Evolutionary conservation across 2,888 invertebrate species (phyloP).

Genomic region (Hofmannophila pseudospretella): DNA sequence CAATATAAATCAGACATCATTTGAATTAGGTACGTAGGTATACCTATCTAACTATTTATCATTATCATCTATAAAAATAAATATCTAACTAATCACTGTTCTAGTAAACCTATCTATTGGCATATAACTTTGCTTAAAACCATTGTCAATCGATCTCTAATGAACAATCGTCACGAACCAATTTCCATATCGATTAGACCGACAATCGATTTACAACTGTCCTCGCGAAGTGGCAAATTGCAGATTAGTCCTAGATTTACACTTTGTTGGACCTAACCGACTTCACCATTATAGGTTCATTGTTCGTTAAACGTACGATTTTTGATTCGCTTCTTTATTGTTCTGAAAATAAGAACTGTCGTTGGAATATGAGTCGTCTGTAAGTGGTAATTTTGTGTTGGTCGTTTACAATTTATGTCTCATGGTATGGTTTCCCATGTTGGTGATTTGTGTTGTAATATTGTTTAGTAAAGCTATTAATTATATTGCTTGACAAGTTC

Average conservation of each 20-base stretch:
- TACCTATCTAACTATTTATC: too few species aligned
- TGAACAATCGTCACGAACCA: constrained; percentile 7
- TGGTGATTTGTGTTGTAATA: constrained; percentile 1
- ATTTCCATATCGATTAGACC: constrained; percentile 9
- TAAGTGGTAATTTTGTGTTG: neutral
- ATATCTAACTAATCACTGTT: too few species aligned
- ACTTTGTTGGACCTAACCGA: constrained; percentile 4
- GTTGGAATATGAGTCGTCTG: neutral
- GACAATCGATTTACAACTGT: constrained; percentile 8
- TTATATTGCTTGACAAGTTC: constrained; percentile 18
- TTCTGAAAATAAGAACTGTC: constrained; percentile 2
- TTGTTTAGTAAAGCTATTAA: constrained; percentile 9
- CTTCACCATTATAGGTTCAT: neutral
- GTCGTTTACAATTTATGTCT: constrained; percentile 4
- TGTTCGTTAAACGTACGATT: neutral
- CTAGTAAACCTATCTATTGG: too few species aligned
- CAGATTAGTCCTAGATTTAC: constrained; percentile 10
- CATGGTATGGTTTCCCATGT: neutral
- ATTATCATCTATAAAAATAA: too few species aligned
- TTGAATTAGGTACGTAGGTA: too few species aligned
- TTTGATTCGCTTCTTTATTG: constrained; percentile 2
- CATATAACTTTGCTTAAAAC: neutral
- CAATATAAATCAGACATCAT: too few species aligned
- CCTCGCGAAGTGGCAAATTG: constrained; percentile 10
- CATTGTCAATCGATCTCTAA: neutral